Evolutionary conservation across 2,797 vertebrate genomes (phyloP).

Genomic region (Streptopelia turtur): DNA sequence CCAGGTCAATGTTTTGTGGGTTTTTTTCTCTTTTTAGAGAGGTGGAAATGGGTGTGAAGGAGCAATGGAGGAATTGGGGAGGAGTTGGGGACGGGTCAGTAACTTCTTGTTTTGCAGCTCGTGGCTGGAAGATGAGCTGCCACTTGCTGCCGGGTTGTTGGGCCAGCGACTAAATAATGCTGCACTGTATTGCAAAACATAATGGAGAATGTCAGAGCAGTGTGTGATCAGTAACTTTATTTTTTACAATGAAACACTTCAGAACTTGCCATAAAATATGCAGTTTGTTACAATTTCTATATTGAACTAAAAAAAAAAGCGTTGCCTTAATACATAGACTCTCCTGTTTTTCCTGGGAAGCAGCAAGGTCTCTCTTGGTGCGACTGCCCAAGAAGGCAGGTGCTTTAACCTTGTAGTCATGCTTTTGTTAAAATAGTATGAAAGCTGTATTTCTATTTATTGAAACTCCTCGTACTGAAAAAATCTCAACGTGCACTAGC

Average conservation of each 20-base stretch:
- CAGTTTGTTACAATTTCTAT: background rate
- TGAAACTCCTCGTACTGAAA: background rate
- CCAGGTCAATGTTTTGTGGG: background rate
- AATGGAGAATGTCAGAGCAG: conserved; percentile 33
- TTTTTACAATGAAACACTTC: conserved; percentile 27
- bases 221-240: background rate
- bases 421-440: background rate
- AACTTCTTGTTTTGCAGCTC: background rate
- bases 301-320: conserved; percentile 9
- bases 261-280: conserved; percentile 27
- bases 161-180: conserved; percentile 33
- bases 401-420: background rate
- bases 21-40: background rate
- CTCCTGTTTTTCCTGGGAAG: background rate
- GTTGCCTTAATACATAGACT: conserved; percentile 51
- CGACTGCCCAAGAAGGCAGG: background rate
- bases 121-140: conserved; percentile 3
- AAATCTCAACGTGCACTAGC: background rate
- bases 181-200: conserved; percentile 45
- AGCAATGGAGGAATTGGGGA: background rate
- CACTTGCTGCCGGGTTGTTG: background rate
- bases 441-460: conserved; percentile 25
- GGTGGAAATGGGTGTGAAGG: background rate
- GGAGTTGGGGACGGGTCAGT: background rate
- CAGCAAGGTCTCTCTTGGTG: background rate